Base-by-base conservation (phyloP, 2,888 invertebrate genomes). In the Drosophila maculinotata region DNA sequence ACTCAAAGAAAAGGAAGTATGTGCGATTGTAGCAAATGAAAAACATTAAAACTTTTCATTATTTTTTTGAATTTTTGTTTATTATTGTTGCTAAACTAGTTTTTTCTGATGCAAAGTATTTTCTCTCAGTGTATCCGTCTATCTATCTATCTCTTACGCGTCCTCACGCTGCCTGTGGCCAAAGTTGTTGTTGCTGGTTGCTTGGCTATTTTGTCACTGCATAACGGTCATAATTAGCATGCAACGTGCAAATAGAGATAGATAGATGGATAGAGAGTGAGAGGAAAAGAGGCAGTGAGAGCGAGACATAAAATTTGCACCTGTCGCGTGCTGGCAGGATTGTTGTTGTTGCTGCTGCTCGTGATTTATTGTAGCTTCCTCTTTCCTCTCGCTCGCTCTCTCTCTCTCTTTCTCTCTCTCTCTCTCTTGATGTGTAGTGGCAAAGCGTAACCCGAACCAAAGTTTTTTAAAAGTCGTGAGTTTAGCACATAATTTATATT, bases 161-260 rank as follows among this genome's bases (percentile, higher is more conserved):
- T 26, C 38, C 20, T n/a, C 36, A 1, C 30, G 42, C 30, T 49
- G 63, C 48, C 52, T 59, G 58, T 42, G 67, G 53, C 35, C 31
- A 31, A 20, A 68, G 59, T 47, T 44, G 38, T 42, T 51, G 47
- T 42, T 66, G 57, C 8, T 45, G 49, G 35, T 15, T 51, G 35
- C n/a, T 23, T 53, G 31, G 38, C 20, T 69, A 49, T 60, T 71
- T 56, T 74, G 76, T 64, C 65, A 56, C 76, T 76, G 70, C 45
- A 63, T 69, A 58, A 51, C 45, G 80, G 51, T 68, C 70, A 74
- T 87, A 88, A 76, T 81, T 81, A 85, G 87, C 80, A 69, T 63
- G 56, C 12, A 48, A 47, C 52, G 35, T 30, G 42, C 15, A 36
- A 15, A 31, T 4, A 10, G 12, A 10, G 33, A 39, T 6, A 23